Evolutionary conservation across 2,113 vertebrate species (phyloP).

Genomic region (Channa argus): DNA sequence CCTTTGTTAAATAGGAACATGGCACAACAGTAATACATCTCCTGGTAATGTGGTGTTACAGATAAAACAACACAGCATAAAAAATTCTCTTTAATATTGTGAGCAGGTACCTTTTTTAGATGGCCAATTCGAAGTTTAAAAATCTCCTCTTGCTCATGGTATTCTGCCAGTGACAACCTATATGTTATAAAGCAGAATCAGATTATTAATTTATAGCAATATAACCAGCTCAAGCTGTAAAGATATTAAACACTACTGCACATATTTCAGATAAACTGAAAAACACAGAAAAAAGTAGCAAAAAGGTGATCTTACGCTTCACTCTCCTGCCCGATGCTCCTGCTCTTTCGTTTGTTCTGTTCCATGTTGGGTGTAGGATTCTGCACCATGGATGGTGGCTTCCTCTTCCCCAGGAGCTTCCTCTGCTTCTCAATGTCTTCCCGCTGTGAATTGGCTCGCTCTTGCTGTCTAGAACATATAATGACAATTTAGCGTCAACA

Average conservation of each 20-base stretch:
- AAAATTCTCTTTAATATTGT: too few relatives aligned
- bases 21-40: too few relatives aligned
- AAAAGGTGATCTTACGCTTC: slow-evolving; percentile 85
- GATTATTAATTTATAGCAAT: too few relatives aligned
- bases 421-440: slow-evolving; percentile 96
- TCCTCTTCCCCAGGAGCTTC: slow-evolving; percentile 94
- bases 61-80: too few relatives aligned
- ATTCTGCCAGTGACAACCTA: slow-evolving; percentile 95
- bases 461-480: slow-evolving; percentile 87
- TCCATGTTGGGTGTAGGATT: slow-evolving; percentile 88
- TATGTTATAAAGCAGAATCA: neutral
- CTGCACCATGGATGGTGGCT: slow-evolving; percentile 91
- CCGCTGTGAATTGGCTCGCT: slow-evolving; percentile 93
- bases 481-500: slow-evolving; percentile 1
- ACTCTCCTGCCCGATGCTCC: slow-evolving; percentile 92
- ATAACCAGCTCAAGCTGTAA: neutral
- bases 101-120: slow-evolving; percentile 90
- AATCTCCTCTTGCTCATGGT: slow-evolving; percentile 97
- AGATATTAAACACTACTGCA: neutral
- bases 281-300: too few relatives aligned
- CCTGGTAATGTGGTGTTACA: too few relatives aligned
- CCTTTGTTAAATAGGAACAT: neutral
- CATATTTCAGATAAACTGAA: neutral
- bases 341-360: slow-evolving; percentile 93
- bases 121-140: slow-evolving; percentile 95